phyloP scores from a whole-genome alignment of 2,113 vertebrate genomes.

The Salvelinus namaycush region DNA sequence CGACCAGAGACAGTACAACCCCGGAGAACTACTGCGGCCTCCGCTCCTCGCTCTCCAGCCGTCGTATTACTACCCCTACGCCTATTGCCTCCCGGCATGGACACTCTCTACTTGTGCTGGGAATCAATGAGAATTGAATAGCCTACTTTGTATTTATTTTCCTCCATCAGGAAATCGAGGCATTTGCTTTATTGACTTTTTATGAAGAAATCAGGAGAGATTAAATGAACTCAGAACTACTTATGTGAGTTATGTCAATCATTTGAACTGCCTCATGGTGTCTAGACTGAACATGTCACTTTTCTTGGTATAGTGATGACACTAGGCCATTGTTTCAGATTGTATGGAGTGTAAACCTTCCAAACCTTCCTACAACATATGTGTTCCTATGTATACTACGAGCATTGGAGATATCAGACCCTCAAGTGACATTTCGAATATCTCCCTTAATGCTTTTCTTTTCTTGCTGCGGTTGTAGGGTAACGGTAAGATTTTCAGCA shows the following conservation, averaged over 20 bases:
- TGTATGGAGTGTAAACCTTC: slow-evolving; percentile 34
- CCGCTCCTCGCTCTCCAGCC: slow-evolving; percentile 87
- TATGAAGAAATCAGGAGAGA: slow-evolving; percentile 24
- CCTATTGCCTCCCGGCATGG: slow-evolving; percentile 96
- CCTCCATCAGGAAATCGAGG: slow-evolving; percentile 42
- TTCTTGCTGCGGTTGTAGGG: slow-evolving; percentile 60
- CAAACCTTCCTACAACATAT: background rate
- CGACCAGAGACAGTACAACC: slow-evolving; percentile 96
- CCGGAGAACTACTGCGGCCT: slow-evolving; percentile 90
- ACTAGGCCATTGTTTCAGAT: slow-evolving; percentile 29
- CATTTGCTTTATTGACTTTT: slow-evolving; percentile 15
- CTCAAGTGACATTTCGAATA: slow-evolving; percentile 56
- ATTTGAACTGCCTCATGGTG: slow-evolving; percentile 73
- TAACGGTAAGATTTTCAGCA: slow-evolving; percentile 69
- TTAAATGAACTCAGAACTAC: slow-evolving; percentile 20
- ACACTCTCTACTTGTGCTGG: slow-evolving; percentile 87
- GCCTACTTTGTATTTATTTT: slow-evolving; percentile 34
- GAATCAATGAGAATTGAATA: slow-evolving; percentile 67
- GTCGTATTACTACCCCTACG: slow-evolving; percentile 93
- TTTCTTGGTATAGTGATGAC: slow-evolving; percentile 53
- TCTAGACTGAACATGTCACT: slow-evolving; percentile 57
- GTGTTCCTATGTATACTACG: slow-evolving; percentile 60
- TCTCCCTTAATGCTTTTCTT: slow-evolving; percentile 53
- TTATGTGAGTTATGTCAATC: slow-evolving; percentile 26
- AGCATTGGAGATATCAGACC: slow-evolving; percentile 58